Evolutionary conservation across 2,888 invertebrate genomes (phyloP).

Genomic region (Pecten maximus): DNA sequence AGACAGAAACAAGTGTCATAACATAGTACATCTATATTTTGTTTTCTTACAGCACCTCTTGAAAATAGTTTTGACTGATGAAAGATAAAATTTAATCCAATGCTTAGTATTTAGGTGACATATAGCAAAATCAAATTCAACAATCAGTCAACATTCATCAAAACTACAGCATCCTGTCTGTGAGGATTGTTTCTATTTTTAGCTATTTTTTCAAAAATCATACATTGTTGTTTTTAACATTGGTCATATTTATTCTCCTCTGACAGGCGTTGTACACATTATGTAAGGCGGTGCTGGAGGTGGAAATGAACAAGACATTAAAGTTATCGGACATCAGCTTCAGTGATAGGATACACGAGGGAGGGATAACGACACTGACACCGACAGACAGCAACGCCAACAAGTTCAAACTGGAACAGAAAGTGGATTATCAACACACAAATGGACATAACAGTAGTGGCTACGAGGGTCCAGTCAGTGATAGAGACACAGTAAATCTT

Average conservation of each 20-base stretch:
- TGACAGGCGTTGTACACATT: not conserved
- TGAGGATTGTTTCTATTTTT: too few relatives aligned
- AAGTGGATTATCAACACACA: not conserved
- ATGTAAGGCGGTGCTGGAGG: not conserved
- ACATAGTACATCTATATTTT: too few relatives aligned
- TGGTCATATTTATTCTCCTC: not conserved
- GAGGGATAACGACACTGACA: not conserved
- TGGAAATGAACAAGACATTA: not conserved
- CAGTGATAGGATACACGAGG: not conserved
- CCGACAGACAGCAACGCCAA: not conserved
- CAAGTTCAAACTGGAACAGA: not conserved
- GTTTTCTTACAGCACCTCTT: too few relatives aligned
- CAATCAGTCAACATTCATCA: not conserved
- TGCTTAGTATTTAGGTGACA: too few relatives aligned
- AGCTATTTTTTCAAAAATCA: too few relatives aligned
- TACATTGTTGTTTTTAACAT: too few relatives aligned
- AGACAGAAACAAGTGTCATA: too few relatives aligned
- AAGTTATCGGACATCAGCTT: not conserved
- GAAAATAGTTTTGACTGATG: too few relatives aligned
- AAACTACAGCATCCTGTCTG: not conserved
- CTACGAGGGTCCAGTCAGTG: not conserved
- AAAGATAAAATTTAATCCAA: too few relatives aligned
- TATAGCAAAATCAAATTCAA: too few relatives aligned
- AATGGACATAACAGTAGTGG: slow-evolving; percentile 6
- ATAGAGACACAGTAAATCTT: not conserved